Percentiles rank a stretch among this genome's conserved stretches.
phyloP scores from a whole-genome alignment of 2,888 invertebrate species.

The Apotomis turbidana region DNA sequence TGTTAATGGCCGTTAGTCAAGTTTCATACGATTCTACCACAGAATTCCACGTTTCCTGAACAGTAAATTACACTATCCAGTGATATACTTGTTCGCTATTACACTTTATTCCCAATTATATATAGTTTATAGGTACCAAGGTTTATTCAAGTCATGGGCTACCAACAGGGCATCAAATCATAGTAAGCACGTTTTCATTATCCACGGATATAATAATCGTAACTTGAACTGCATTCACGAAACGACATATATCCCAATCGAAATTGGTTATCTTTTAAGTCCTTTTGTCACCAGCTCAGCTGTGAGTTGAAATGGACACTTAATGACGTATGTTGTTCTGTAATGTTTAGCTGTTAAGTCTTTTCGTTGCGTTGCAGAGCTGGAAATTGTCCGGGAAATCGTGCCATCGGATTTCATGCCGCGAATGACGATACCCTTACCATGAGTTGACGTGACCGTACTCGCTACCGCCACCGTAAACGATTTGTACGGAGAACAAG shows the following conservation, averaged over 20 bases:
- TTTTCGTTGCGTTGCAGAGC: neutral
- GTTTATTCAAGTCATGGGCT: conserved; percentile 20
- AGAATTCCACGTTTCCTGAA: too few relatives aligned
- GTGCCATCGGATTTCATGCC: conserved; percentile 57
- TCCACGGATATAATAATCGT: conserved; percentile 18
- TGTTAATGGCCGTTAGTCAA: too few relatives aligned
- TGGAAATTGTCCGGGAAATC: conserved; percentile 41
- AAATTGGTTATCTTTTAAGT: neutral
- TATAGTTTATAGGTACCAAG: neutral
- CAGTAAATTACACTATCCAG: too few relatives aligned
- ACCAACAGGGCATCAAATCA: conserved; percentile 29
- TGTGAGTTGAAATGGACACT: too few relatives aligned
- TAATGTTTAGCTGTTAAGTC: too few relatives aligned
- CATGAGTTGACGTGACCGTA: too few relatives aligned
- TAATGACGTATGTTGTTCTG: too few relatives aligned
- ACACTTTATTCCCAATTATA: neutral
- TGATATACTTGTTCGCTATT: too few relatives aligned
- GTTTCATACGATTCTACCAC: too few relatives aligned
- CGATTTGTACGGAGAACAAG: too few relatives aligned
- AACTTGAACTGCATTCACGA: neutral
- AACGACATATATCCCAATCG: neutral
- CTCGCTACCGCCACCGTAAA: too few relatives aligned
- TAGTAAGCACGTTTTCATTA: conserved; percentile 26
- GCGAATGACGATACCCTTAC: conserved; percentile 45
- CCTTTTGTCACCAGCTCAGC: neutral